Conservation (phyloP, 2,888 invertebrate genomes). For the Pristionchus maxplancki region DNA sequence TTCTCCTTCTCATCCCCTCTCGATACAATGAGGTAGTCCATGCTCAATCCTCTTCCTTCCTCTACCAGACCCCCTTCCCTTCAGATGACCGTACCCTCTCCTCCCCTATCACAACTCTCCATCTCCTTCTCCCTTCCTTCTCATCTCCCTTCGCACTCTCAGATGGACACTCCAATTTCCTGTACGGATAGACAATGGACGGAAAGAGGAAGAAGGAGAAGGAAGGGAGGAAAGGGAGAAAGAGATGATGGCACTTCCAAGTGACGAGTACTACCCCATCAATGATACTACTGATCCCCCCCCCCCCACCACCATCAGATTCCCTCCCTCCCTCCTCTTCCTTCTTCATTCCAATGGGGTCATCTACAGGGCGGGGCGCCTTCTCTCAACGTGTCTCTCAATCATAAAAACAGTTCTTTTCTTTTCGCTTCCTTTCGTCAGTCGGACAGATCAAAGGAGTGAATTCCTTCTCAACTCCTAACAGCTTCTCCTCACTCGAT, state of each 20-base stretch:
- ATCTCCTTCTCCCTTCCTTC: constrained; percentile 34
- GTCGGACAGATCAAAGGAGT: constrained; percentile 16
- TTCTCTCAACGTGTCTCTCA: not conserved
- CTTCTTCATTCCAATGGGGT: not conserved
- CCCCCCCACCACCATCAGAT: not conserved
- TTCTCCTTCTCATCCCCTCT: not conserved
- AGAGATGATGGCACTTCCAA: not conserved
- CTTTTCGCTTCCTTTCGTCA: constrained; percentile 2
- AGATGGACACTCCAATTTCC: constrained; percentile 48
- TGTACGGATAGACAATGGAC: constrained; percentile 22
- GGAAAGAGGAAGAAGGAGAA: not conserved
- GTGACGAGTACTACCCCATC: not conserved
- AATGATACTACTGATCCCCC: not conserved
- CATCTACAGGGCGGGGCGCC: constrained; percentile 4
- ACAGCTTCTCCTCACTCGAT: constrained; percentile 10
- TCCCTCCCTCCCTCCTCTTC: too few species aligned
- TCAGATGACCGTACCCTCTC: not conserved
- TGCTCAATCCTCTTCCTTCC: not conserved
- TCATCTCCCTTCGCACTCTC: constrained; percentile 45
- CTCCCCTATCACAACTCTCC: constrained; percentile 20
- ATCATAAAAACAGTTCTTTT: constrained; percentile 23
- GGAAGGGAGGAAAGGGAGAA: not conserved
- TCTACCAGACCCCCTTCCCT: not conserved
- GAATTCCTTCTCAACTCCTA: not conserved
- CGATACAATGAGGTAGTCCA: not conserved